These are phyloP conservation scores for Gymnopithys bicolor DNA, from an alignment of 2,797 vertebrate genomes.

Conservation along the genomic window DNA sequence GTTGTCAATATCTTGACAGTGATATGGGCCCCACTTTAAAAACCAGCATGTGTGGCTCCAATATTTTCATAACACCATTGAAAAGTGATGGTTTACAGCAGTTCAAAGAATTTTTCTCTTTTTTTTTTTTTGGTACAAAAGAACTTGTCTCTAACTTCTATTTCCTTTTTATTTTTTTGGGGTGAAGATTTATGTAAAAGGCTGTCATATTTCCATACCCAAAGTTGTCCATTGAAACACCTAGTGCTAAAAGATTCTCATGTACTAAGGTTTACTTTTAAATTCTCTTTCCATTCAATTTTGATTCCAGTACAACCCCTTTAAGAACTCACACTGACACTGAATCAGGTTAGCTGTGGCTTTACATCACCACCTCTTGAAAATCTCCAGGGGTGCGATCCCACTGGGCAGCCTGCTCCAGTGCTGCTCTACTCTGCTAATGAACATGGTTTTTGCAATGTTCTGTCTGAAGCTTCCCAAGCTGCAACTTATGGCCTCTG, in stretches of 20 bases:
- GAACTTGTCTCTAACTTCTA: not conserved
- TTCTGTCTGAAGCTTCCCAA: not conserved
- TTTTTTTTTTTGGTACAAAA: not conserved
- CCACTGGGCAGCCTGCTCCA: not conserved
- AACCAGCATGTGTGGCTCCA: not conserved
- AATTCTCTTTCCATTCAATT: not conserved
- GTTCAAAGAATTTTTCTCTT: not conserved
- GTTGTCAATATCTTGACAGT: not conserved
- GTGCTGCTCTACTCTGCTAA: not conserved
- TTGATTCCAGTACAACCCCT: not conserved
- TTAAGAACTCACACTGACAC: not conserved
- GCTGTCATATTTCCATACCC: not conserved
- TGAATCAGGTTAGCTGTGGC: not conserved
- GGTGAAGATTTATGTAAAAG: not conserved
- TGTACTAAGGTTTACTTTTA: not conserved
- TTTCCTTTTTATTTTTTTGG: not conserved
- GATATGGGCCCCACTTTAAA: not conserved
- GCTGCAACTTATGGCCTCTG: not conserved
- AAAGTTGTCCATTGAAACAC: not conserved
- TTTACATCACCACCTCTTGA: not conserved
- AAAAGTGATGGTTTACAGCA: not conserved
- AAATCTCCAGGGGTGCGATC: not conserved
- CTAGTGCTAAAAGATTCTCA: not conserved
- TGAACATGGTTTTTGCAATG: not conserved
- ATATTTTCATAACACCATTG: not conserved